Evolutionary conservation across 2,797 vertebrate genomes (phyloP), one percentile per base, ranked within the genome.

Genomic region (Champsocephalus gunnari): DNA sequence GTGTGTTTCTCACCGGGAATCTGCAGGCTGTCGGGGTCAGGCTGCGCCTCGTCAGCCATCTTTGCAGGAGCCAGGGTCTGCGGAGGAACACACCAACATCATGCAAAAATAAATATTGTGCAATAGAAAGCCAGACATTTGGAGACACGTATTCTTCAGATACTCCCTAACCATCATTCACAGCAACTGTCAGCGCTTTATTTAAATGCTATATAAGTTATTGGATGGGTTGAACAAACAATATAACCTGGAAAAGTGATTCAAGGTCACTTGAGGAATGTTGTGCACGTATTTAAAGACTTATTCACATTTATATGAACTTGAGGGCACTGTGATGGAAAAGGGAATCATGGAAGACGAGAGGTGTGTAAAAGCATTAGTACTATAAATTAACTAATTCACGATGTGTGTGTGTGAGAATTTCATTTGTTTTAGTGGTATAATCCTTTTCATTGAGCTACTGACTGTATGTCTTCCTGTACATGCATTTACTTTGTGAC

Each of bases 31-130:
- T 73, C 74, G 57, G 77, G 16, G 48, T 90, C 90, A 55, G 82
- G 79, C 89, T 89, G 86, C 73, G 72, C 58, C 79, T 66, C 12
- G 38, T 92, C 88, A 82, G 89, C 82, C 92, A 92, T 93, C 73
- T 89, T 86, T 77, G 89, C 88, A 69, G 90, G 90, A 86, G 90
- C 85, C 90, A 90, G 88, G 55, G 41, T 90, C 92, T 93, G 69
- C 53, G 47, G 71, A 77, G 62, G 55, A 74, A 72, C 67, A 67
- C 60, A 64, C 28, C 6, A 64, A 7, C 10, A 59, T 43, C 13
- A 51, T 45, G 21, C 32, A 54, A 17, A 72, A 21, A 45, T 38
- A 56, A 66, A 66, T 43, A 21, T 1, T 49, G 32, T 14, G 2
- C 16, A 59, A 11, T 12, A 32, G 34, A 13, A 12, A 34, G 48